phyloP scores from a whole-genome alignment of 2,888 invertebrate genomes.

The Ochlodes sylvanus region DNA sequence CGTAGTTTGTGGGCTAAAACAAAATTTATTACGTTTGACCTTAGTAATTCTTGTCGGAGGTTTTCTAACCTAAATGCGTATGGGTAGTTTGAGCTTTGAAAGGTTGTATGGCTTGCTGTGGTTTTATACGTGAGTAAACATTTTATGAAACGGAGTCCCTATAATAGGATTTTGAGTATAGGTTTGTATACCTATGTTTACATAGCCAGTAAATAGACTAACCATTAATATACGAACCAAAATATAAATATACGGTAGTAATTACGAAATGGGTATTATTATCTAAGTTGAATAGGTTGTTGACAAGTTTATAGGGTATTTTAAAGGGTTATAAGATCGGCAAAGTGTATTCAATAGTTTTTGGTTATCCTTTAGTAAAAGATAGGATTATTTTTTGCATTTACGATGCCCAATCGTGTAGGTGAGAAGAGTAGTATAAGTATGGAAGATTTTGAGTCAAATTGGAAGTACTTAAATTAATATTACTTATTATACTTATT shows the following conservation, averaged over 20 bases:
- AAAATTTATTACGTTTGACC: constrained; percentile 84
- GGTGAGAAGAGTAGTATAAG: too few species aligned
- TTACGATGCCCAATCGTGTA: too few species aligned
- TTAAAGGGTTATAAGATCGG: not conserved
- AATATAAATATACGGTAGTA: too few species aligned
- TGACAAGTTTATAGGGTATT: not conserved
- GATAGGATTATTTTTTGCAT: too few species aligned
- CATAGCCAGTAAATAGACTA: not conserved
- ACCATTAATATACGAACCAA: too few species aligned
- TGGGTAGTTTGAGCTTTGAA: constrained; percentile 76
- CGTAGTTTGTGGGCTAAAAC: constrained; percentile 81
- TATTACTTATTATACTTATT: too few species aligned
- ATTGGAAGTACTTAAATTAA: too few species aligned
- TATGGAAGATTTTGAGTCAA: too few species aligned
- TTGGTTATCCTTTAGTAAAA: too few species aligned
- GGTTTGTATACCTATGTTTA: not conserved
- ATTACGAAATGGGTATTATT: too few species aligned
- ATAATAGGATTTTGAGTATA: constrained; percentile 13
- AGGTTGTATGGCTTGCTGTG: constrained; percentile 70
- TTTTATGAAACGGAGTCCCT: constrained; percentile 63
- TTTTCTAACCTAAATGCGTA: constrained; percentile 76
- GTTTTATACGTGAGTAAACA: constrained; percentile 79
- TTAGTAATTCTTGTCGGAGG: constrained; percentile 81
- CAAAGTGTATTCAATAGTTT: too few species aligned
- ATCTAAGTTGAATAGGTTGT: too few species aligned